These are phyloP conservation scores for Pseudomyrmex gracilis DNA, from an alignment of 1,140 invertebrate genomes.

Conservation along the genomic window DNA sequence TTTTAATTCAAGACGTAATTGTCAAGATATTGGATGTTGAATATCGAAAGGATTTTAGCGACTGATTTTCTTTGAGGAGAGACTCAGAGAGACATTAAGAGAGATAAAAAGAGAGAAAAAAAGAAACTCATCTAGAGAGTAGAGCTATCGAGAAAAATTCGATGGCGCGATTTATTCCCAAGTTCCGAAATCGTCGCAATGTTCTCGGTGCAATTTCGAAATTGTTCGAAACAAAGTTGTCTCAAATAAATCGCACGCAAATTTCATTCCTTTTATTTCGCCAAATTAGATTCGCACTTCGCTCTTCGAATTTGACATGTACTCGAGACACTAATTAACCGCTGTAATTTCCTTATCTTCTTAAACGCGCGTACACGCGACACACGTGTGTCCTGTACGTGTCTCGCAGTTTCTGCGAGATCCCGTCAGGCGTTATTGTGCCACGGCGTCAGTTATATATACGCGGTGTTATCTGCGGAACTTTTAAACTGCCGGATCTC, in stretches of 20 bases:
- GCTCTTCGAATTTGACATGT: slow-evolving; percentile 25
- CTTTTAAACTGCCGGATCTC: slow-evolving; percentile 51
- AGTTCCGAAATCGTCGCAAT: no score
- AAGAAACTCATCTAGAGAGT: no score
- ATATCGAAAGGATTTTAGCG: no score
- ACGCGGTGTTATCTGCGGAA: slow-evolving; percentile 48
- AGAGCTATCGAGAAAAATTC: no score
- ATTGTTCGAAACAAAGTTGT: no score
- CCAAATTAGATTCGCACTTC: slow-evolving; percentile 37
- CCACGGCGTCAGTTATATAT: slow-evolving; percentile 48
- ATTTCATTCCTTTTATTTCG: slow-evolving; percentile 40
- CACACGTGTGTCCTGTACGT: neutral
- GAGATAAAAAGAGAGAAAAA: no score
- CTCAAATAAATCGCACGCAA: neutral
- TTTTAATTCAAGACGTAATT: no score
- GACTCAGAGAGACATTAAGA: no score
- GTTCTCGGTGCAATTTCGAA: no score
- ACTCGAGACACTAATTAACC: slow-evolving; percentile 63
- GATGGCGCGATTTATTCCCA: no score
- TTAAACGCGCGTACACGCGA: slow-evolving; percentile 35
- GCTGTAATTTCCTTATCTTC: slow-evolving; percentile 64
- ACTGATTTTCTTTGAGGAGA: no score
- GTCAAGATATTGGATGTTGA: no score
- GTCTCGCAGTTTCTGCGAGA: slow-evolving; percentile 45
- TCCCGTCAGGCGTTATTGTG: slow-evolving; percentile 62